Base-by-base conservation (phyloP, 2,113 vertebrate genomes). In the Tricholaema leucomelas region DNA sequence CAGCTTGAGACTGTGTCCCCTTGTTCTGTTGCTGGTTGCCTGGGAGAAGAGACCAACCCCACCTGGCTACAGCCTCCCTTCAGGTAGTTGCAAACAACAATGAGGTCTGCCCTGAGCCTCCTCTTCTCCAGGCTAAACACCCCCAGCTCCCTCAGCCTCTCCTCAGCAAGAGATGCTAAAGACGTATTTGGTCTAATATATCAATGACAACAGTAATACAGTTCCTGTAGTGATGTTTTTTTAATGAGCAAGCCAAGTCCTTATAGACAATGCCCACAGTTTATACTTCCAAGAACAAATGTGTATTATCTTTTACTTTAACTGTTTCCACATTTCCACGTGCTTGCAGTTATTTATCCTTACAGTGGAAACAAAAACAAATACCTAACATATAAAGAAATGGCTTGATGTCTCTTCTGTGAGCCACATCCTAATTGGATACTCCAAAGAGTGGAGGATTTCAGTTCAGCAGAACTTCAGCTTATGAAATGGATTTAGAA, bases 331-430 rank as follows among this genome's bases (percentile, higher is more conserved):
- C 38, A 24, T 67, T 90, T 93, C 60, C 48, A 4, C 67, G 48
- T 28, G 19, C 40, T 91, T 85, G 46, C 78, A 84, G 38, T 73
- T 95, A 73, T 88, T 91, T 91, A 63, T 90, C 46, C 94, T 81
- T 63, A 52, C 35, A 56, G 56, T 77, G 52, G 84, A 87, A 96
- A 87, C 54, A 63, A 88, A 92, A 82, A 7, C 72, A 94, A 94
- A 94, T 40, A 85, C 35, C 28, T 27, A 60, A 36, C 71, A 82
- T 36, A 33, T 70, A 79, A 93, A 96, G 81, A 90, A 94, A 85
- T 55, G 3, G 14, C 55, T 88, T 88, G 84, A 94, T 81, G 73
- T 94, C 84, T 71, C 88, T 94, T 96, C 81, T 78, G 18, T 10
- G 35, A 74, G 83, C 30, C 88, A 88, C 36, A 67, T 92, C 75